These are phyloP conservation scores for Percopsis omiscomaycus DNA, from an alignment of 2,797 vertebrate genomes.

Conservation along the genomic window DNA sequence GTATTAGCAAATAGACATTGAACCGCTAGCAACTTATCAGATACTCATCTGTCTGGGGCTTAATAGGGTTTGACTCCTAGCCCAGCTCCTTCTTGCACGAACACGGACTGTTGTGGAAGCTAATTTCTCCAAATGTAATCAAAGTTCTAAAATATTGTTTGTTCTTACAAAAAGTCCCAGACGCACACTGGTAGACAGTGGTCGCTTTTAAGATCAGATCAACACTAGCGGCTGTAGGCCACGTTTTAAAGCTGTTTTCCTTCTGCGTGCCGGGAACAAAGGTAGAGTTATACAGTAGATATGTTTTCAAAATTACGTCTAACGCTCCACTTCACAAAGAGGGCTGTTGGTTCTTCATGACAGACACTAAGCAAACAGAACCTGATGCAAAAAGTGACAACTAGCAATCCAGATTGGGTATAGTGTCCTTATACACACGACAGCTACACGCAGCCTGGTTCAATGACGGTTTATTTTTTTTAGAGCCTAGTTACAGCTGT, in stretches of 20 bases:
- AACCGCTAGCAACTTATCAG: background rate
- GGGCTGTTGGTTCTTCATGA: constrained; percentile 39
- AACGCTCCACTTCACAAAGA: constrained; percentile 55
- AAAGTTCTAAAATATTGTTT: background rate
- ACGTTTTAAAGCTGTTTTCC: constrained; percentile 14
- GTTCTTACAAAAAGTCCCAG: constrained; percentile 2
- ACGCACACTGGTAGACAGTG: background rate
- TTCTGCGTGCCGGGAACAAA: background rate
- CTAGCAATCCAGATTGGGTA: constrained; percentile 27
- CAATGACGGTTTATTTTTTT: constrained; percentile 16
- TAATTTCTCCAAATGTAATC: constrained; percentile 5
- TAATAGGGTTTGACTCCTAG: background rate
- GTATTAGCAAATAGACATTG: background rate
- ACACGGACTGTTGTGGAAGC: background rate
- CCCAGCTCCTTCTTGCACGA: background rate
- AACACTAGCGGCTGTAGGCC: constrained; percentile 17
- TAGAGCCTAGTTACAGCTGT: constrained; percentile 36
- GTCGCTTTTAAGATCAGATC: constrained; percentile 1
- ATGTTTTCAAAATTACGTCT: constrained; percentile 66
- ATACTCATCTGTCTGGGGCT: background rate
- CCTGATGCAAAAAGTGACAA: constrained; percentile 43
- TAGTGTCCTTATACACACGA: constrained; percentile 29
- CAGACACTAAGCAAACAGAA: constrained; percentile 46
- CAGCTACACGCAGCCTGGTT: constrained; percentile 6
- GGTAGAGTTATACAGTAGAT: constrained; percentile 35